phyloP scores from a whole-genome alignment of 2,113 vertebrate species.

The Eptesicus fuscus region DNA sequence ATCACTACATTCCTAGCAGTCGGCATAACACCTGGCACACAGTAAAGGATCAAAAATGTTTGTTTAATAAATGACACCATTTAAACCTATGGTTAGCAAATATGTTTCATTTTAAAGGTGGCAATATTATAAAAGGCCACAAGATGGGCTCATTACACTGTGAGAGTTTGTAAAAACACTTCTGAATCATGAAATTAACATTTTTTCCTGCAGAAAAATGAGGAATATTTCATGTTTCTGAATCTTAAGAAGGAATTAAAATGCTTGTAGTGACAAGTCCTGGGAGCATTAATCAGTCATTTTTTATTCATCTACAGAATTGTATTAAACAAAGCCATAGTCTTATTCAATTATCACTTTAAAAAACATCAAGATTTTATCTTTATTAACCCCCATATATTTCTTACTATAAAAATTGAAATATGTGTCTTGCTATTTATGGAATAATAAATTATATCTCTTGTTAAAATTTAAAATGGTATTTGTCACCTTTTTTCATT shows the following conservation, averaged over 20 bases:
- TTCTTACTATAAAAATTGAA: constrained; percentile 33
- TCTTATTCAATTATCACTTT: constrained; percentile 38
- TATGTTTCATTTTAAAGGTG: constrained; percentile 25
- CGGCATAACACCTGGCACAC: not conserved
- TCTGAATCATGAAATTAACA: not conserved
- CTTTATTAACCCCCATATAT: not conserved
- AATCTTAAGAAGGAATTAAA: constrained; percentile 45
- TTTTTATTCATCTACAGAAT: constrained; percentile 41
- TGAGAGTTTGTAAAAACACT: constrained; percentile 30
- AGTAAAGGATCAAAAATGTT: not conserved
- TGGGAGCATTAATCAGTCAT: not conserved
- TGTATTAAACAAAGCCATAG: constrained; percentile 15
- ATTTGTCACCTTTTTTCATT: not conserved
- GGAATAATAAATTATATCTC: not conserved
- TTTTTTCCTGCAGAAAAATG: not conserved
- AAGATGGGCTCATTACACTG: constrained; percentile 72
- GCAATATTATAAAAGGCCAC: constrained; percentile 72
- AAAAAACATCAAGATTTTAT: constrained; percentile 45
- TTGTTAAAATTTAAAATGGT: constrained; percentile 18
- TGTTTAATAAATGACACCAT: not conserved
- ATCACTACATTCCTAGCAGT: not conserved
- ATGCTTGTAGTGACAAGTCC: constrained; percentile 3
- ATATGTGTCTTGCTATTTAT: constrained; percentile 11
- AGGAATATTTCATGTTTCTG: constrained; percentile 18
- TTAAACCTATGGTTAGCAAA: not conserved